A percentile compares a stretch with the other conserved stretches of the same genome.
These are phyloP conservation scores for Diachasmimorpha longicaudata DNA, from an alignment of 1,140 invertebrate genomes.

Conservation along the genomic window DNA sequence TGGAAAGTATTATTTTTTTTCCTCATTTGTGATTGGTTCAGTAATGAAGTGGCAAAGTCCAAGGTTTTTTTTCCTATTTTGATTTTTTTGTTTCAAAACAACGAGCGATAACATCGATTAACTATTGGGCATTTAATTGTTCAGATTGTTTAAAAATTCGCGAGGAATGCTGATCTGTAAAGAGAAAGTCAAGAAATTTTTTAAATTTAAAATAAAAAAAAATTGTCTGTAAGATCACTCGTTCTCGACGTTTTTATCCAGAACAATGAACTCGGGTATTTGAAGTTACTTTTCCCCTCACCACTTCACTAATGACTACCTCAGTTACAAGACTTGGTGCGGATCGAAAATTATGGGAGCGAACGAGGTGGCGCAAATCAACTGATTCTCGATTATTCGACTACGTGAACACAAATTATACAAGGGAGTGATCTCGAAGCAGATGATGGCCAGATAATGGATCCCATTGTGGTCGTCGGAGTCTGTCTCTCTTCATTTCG, in stretches of 20 bases:
- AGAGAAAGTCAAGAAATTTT: no score
- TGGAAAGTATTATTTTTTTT: no score
- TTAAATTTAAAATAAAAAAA: no score
- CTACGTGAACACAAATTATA: not conserved
- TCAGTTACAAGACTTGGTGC: not conserved
- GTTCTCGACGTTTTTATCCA: no score
- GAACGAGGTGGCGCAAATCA: not conserved
- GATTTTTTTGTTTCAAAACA: no score
- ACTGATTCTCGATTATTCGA: not conserved
- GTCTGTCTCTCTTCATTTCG: not conserved
- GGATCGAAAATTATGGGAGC: not conserved
- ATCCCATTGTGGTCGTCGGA: constrained; percentile 4
- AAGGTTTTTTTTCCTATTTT: no score
- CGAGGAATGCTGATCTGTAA: not conserved
- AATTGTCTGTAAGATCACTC: no score
- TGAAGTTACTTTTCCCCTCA: not conserved
- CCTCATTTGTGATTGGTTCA: no score
- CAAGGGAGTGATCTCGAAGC: not conserved
- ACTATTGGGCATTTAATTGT: not conserved
- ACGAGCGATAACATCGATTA: no score
- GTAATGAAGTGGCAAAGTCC: no score
- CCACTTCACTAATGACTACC: not conserved
- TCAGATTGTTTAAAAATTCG: not conserved
- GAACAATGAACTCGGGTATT: no score
- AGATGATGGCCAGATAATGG: not conserved